These are phyloP conservation scores for Chromoteleia sp. DNA, from an alignment of 2,888 invertebrate genomes.

Conservation along the genomic window DNA sequence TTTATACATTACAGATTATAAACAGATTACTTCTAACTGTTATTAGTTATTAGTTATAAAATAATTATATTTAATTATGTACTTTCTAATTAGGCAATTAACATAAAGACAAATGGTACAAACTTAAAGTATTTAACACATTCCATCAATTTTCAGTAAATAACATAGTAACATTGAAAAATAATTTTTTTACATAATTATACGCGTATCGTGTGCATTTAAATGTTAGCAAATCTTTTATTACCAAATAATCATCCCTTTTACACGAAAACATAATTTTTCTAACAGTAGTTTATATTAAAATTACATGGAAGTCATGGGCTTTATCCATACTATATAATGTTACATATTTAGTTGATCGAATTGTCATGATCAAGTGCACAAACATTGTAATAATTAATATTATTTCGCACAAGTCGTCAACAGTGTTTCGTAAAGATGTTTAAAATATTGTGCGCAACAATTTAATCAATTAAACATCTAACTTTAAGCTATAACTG, in stretches of 20 bases:
- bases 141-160: slow-evolving; percentile 18
- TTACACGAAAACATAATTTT: slow-evolving; percentile 38
- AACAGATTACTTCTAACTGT: slow-evolving; percentile 22
- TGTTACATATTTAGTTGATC: slow-evolving; percentile 37
- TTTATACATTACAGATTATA: slow-evolving; percentile 46
- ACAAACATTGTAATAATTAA: slow-evolving; percentile 8
- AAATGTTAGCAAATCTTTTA: slow-evolving; percentile 20
- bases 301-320: slow-evolving; percentile 66
- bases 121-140: slow-evolving; percentile 21
- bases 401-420: slow-evolving; percentile 13
- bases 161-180: slow-evolving; percentile 28
- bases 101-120: slow-evolving; percentile 8
- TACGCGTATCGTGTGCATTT: slow-evolving; percentile 44
- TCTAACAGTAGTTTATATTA: slow-evolving; percentile 50
- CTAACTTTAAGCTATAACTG: slow-evolving; percentile 12
- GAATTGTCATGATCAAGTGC: slow-evolving; percentile 24
- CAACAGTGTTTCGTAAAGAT: slow-evolving; percentile 5
- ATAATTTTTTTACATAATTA: slow-evolving; percentile 8
- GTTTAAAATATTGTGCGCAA: neutral
- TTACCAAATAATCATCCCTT: slow-evolving; percentile 30
- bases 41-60: slow-evolving; percentile 22
- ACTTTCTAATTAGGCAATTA: slow-evolving; percentile 34
- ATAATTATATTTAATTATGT: slow-evolving; percentile 28
- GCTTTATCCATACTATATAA: slow-evolving; percentile 40
- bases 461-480: slow-evolving; percentile 42